Evolutionary conservation across 1,140 invertebrate species (phyloP).

Genomic region (Rhopalosiphum padi): DNA sequence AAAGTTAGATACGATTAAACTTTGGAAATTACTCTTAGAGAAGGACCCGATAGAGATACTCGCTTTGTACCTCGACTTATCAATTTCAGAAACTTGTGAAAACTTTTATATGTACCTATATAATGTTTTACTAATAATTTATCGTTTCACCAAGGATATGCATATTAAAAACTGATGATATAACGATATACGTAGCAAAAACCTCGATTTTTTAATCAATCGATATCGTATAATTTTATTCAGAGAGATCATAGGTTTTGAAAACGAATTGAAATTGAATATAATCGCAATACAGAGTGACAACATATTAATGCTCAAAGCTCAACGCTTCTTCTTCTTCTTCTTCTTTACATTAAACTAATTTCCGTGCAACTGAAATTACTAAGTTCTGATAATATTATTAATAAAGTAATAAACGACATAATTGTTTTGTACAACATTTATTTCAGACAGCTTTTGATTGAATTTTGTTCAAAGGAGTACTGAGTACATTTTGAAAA

Average conservation of each 20-base stretch:
- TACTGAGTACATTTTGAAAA: constrained; percentile 1
- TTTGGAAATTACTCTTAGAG: constrained; percentile 18
- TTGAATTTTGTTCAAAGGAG: constrained; percentile 22
- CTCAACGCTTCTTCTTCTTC: too few relatives aligned
- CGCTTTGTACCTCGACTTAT: constrained; percentile 7
- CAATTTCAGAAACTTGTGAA: constrained; percentile 27
- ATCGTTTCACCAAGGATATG: not conserved
- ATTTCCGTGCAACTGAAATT: not conserved
- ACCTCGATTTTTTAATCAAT: not conserved
- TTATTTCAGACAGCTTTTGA: not conserved
- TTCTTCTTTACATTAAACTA: not conserved
- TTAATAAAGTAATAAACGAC: not conserved
- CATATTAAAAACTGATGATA: constrained; percentile 11
- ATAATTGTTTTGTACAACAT: not conserved
- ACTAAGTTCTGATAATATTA: not conserved
- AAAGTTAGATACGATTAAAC: constrained; percentile 29
- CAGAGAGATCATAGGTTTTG: not conserved
- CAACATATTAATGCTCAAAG: not conserved
- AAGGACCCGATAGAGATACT: not conserved
- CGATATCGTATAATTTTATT: not conserved
- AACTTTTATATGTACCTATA: constrained; percentile 11
- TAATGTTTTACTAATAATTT: constrained; percentile 10
- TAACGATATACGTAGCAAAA: not conserved
- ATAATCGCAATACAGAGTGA: not conserved
- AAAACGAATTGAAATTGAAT: not conserved